phyloP scores from a whole-genome alignment of 1,140 invertebrate species.

The Orius insidiosus region DNA sequence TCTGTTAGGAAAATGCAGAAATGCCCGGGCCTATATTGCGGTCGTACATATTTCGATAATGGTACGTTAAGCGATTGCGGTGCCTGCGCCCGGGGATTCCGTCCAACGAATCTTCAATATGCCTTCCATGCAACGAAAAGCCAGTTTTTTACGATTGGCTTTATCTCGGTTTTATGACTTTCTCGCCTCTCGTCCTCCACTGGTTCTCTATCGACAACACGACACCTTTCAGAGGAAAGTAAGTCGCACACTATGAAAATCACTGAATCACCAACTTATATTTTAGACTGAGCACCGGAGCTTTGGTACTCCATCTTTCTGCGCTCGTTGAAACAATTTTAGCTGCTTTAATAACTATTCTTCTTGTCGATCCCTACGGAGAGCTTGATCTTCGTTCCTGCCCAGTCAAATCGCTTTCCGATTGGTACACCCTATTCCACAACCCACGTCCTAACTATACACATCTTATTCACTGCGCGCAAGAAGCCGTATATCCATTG shows the following conservation, averaged over 20 bases:
- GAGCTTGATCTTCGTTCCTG: slow-evolving; percentile 58
- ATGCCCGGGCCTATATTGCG: slow-evolving; percentile 80
- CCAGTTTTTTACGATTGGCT: slow-evolving; percentile 83
- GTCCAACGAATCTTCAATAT: slow-evolving; percentile 48
- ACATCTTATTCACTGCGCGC: slow-evolving; percentile 75
- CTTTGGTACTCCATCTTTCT: slow-evolving; percentile 52
- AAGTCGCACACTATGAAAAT: too few relatives aligned
- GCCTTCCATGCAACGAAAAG: slow-evolving; percentile 54
- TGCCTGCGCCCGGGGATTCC: slow-evolving; percentile 67
- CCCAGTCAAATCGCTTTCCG: slow-evolving; percentile 54
- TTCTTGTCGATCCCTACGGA: slow-evolving; percentile 61
- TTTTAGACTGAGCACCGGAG: slow-evolving; percentile 48
- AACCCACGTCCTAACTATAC: slow-evolving; percentile 89
- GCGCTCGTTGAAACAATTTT: slow-evolving; percentile 62
- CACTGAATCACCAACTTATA: too few relatives aligned
- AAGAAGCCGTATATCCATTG: slow-evolving; percentile 93
- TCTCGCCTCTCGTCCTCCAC: slow-evolving; percentile 69
- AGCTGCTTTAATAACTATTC: slow-evolving; percentile 53
- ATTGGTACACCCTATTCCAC: slow-evolving; percentile 91
- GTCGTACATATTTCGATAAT: slow-evolving; percentile 42
- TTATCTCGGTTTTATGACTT: slow-evolving; percentile 82
- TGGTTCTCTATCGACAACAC: slow-evolving; percentile 76
- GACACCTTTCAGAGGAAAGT: slow-evolving; percentile 56
- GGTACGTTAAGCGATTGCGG: slow-evolving; percentile 61
- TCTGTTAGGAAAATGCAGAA: too few relatives aligned